Conservation (phyloP, 1,140 invertebrate genomes). For the Drosophila baimaii region DNA sequence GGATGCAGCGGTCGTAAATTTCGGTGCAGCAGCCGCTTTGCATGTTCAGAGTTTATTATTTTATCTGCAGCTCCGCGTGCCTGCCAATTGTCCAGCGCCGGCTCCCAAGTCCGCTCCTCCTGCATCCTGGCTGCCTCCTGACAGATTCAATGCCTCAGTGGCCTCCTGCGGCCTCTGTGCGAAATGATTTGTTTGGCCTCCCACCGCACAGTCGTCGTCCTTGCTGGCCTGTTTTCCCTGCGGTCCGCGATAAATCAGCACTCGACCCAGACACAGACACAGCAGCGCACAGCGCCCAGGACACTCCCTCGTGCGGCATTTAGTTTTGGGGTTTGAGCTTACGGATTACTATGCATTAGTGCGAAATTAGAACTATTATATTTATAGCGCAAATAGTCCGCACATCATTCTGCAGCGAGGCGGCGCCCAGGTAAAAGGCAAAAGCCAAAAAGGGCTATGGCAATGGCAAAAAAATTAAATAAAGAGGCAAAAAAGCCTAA, state of each 20-base stretch:
- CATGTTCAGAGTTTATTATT: conserved; percentile 62
- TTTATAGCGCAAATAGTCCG: conserved; percentile 57
- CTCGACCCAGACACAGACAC: conserved; percentile 1
- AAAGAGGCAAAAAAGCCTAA: conserved; percentile 5
- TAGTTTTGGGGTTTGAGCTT: conserved; percentile 24
- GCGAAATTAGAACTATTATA: conserved; percentile 62
- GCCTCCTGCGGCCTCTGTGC: conserved; percentile 8
- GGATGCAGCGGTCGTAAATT: conserved; percentile 38
- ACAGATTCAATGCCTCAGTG: conserved; percentile 24
- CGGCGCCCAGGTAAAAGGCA: conserved; percentile 33
- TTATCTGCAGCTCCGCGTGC: conserved; percentile 45
- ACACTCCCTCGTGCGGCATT: conserved; percentile 5
- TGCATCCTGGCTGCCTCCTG: conserved; percentile 24
- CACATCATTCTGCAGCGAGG: conserved; percentile 29
- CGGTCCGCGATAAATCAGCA: conserved; percentile 56
- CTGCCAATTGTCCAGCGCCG: conserved; percentile 50
- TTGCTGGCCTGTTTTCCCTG: conserved; percentile 25
- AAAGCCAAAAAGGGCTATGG: conserved; percentile 7
- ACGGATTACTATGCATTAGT: conserved; percentile 42
- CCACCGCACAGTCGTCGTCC: conserved; percentile 13
- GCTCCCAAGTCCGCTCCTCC: conserved; percentile 12
- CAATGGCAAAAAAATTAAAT: not conserved
- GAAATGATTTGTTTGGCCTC: conserved; percentile 65
- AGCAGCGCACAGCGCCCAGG: not conserved
- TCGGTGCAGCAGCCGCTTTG: conserved; percentile 31